Evolutionary conservation across 92 coral and sea anemone species (phyloP).

Genomic region (Hydrozoanthus gracilis): DNA sequence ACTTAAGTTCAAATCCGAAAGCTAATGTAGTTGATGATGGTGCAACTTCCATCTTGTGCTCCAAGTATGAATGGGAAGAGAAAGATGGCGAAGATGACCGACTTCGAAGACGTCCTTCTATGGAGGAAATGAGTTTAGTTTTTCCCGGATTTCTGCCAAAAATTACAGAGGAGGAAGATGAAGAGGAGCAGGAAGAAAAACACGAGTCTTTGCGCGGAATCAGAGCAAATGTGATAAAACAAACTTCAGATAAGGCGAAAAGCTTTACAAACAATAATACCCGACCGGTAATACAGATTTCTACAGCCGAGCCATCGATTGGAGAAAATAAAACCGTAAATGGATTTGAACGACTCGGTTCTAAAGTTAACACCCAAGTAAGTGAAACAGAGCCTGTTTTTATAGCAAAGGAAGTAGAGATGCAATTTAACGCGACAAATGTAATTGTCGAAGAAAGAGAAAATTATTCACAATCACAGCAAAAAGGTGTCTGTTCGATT

Average conservation of each 20-base stretch:
- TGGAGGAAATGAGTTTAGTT: conserved; percentile 92
- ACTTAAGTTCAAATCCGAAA: conserved; percentile 10
- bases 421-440: conserved; percentile 5
- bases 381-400: conserved; percentile 14
- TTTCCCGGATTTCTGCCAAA: conserved; percentile 91
- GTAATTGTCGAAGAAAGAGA: conserved; percentile 36
- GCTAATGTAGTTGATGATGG: conserved; percentile 69
- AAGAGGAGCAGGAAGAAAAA: conserved; percentile 42
- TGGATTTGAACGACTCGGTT: background rate
- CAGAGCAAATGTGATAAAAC: conserved; percentile 19
- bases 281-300: background rate
- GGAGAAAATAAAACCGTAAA: conserved; percentile 17
- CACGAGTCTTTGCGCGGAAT: conserved; percentile 15
- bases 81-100: conserved; percentile 51
- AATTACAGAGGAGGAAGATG: conserved; percentile 90
- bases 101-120: conserved; percentile 74
- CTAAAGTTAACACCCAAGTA: conserved; percentile 3
- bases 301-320: background rate
- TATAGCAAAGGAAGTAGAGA: background rate
- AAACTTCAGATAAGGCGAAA: conserved; percentile 1
- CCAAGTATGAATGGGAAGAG: conserved; percentile 62
- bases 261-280: background rate
- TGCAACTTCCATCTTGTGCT: conserved; percentile 88
- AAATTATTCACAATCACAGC: background rate
- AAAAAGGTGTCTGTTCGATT: too few species aligned